phyloP scores from a whole-genome alignment of 2,888 invertebrate species.

The Linnaemya vulpina region DNA sequence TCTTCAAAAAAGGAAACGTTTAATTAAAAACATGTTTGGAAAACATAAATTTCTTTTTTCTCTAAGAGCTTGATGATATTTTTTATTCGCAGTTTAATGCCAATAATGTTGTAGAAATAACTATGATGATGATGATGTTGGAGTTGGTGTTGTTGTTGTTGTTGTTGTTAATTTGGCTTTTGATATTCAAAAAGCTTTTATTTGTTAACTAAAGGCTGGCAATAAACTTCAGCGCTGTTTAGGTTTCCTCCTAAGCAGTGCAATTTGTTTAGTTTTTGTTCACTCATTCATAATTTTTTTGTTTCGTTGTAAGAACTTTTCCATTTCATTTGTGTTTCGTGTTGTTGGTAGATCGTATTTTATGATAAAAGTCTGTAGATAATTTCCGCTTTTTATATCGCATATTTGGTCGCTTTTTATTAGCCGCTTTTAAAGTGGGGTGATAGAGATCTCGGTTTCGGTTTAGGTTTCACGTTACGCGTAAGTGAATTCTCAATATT shows the following conservation, averaged over 20 bases:
- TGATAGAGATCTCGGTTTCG: background rate
- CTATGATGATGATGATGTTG: background rate
- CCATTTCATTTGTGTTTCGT: constrained; percentile 1
- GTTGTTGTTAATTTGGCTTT: constrained; percentile 49
- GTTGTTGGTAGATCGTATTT: constrained; percentile 54
- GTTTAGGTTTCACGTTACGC: constrained; percentile 60
- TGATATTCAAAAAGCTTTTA: constrained; percentile 43
- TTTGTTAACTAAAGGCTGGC: constrained; percentile 62
- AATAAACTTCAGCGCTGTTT: constrained; percentile 29
- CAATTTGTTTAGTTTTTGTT: background rate
- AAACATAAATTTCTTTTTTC: constrained; percentile 31
- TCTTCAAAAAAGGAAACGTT: constrained; percentile 76
- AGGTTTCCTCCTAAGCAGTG: background rate
- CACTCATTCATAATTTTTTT: background rate
- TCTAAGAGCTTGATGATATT: background rate
- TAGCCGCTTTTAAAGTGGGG: constrained; percentile 6
- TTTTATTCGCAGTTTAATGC: constrained; percentile 3
- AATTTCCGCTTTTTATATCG: constrained; percentile 68
- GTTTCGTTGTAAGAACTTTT: background rate
- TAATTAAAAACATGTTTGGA: constrained; percentile 80
- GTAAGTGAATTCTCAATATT: constrained; percentile 58
- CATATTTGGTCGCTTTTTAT: constrained; percentile 23
- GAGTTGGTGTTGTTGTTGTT: background rate
- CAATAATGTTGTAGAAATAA: background rate
- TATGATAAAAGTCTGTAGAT: constrained; percentile 66